Conservation (phyloP, 2,113 vertebrate species). For the Loxodonta africana region DNA sequence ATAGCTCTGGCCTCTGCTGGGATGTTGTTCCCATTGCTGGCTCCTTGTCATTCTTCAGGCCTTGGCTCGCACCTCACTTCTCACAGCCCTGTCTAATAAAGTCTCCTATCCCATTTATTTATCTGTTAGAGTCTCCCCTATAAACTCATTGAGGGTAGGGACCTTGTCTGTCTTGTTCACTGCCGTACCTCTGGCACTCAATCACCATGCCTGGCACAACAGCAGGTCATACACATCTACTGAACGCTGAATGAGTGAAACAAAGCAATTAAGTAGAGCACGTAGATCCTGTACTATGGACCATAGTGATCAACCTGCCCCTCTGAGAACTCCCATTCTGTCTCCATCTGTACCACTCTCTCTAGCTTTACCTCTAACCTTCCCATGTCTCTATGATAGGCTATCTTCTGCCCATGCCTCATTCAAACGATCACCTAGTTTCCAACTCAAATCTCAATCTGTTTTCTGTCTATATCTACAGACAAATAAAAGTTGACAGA, state of each 20-base stretch:
- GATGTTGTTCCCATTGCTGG: not conserved
- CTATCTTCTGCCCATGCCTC: not conserved
- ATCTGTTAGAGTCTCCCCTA: not conserved
- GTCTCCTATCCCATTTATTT: not conserved
- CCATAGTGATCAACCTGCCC: not conserved
- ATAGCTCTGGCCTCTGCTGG: not conserved
- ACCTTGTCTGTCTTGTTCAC: not conserved
- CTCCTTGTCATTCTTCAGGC: not conserved
- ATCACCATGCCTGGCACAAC: not conserved
- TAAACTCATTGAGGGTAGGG: not conserved
- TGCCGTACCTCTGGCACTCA: not conserved
- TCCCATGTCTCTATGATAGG: not conserved
- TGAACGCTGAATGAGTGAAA: not conserved
- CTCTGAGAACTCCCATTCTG: not conserved
- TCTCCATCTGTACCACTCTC: not conserved
- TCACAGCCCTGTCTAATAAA: not conserved
- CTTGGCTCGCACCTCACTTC: constrained; percentile 1
- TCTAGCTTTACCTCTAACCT: not conserved
- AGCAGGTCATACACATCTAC: not conserved
- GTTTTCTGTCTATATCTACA: constrained; percentile 9
- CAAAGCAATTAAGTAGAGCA: constrained; percentile 30
- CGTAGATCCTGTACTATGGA: not conserved
- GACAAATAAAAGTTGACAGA: not conserved
- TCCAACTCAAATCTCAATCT: constrained; percentile 1
- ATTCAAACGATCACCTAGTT: constrained; percentile 1